Base-by-base conservation (phyloP, 2,797 vertebrate genomes). In the Gambusia yucatana region DNA sequence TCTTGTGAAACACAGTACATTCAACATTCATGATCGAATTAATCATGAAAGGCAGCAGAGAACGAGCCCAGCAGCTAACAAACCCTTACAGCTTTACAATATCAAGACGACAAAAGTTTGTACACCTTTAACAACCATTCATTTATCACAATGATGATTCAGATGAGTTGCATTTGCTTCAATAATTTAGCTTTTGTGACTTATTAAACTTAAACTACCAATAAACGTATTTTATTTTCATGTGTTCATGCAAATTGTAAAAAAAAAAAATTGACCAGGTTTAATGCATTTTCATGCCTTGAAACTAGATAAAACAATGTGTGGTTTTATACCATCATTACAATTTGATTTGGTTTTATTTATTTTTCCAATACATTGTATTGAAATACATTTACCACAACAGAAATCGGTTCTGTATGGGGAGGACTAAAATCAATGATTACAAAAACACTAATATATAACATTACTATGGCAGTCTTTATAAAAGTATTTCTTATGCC, bases 11-110 rank as follows among this genome's bases (percentile, higher is more conserved):
- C 7, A 44, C 30, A 61, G 72, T 48, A 36, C 39, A 84, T 84
- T 48, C 65, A 92, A 77, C 74, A 87, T 86, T 89, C 44, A 86
- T 76, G 75, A 86, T 10, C 41, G 22, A 44, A 75, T 74, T 70
- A 87, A 83, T 86, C 69, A 25, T 46, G 13, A 61, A 77, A 86
- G 59, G 59, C 28, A 84, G 79, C 43, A 82, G 44, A 84, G 77
- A 75, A 69, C 7, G 13, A 50, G 48, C 83, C 70, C 36, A 43
- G 55, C 63, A 63, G 77, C 75, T 86, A 6, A 72, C 14, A 17
- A 63, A 63, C 8, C 30, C 6, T 63, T 3, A 33, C 71, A 20
- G 65, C 50, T 63, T 48, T 70, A 73, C 48, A 63, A 82, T 78
- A 87, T 76, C 0, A 17, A 57, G 41, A 46, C 20, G 5, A 41